Percentiles rank a stretch among this genome's conserved stretches.
Evolutionary conservation across 2,113 vertebrate species (phyloP).

Genomic region (Neotragus pygmaeus): DNA sequence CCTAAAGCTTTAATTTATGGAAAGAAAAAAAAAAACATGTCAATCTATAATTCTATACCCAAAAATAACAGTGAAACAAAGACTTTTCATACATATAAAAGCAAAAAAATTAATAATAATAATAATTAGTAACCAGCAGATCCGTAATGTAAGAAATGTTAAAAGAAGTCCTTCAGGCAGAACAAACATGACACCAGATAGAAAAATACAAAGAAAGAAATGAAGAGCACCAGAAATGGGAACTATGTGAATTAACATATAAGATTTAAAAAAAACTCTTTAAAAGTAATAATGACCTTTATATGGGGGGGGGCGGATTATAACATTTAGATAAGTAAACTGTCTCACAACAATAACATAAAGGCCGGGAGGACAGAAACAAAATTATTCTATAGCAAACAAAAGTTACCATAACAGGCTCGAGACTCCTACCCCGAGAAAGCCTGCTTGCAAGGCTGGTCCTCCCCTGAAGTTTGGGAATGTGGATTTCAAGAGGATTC

Average conservation of each 20-base stretch:
- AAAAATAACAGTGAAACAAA: neutral
- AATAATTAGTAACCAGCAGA: neutral
- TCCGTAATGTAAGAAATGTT: neutral
- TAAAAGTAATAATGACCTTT: no score
- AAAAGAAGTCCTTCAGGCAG: neutral
- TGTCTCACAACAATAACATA: neutral
- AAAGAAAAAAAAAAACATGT: neutral
- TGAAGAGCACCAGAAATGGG: neutral
- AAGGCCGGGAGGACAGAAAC: neutral
- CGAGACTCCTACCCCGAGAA: neutral
- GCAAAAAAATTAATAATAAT: neutral
- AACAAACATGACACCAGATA: neutral
- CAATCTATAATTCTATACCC: neutral
- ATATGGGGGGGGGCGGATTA: no score
- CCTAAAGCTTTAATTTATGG: neutral
- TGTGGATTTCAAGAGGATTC: neutral
- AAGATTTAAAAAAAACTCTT: neutral
- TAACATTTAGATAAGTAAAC: neutral
- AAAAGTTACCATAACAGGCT: neutral
- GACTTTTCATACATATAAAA: neutral
- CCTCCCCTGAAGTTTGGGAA: neutral
- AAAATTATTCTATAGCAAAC: neutral
- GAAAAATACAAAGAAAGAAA: neutral
- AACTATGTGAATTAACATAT: neutral
- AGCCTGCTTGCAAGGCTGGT: neutral